phyloP scores from a whole-genome alignment of 1,140 invertebrate species.

The Eumeta japonica region DNA sequence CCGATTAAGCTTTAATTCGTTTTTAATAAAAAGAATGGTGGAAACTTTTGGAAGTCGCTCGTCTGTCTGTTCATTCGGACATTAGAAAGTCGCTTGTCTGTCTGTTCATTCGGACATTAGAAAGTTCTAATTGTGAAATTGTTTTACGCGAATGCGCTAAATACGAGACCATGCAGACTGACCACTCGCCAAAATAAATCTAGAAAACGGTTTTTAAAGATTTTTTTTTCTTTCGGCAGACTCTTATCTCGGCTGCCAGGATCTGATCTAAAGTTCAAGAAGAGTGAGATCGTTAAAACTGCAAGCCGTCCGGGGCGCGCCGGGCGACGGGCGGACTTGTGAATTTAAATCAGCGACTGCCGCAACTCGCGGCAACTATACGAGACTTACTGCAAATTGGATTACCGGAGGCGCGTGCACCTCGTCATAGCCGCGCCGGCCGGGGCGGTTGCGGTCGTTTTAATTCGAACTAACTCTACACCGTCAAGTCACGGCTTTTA shows the following conservation, averaged over 20 bases:
- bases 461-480: background rate
- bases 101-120: too few relatives aligned
- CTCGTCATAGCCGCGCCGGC: constrained; percentile 16
- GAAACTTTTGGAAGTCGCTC: too few relatives aligned
- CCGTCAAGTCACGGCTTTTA: background rate
- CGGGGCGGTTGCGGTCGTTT: too few relatives aligned
- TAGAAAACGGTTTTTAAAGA: constrained; percentile 9
- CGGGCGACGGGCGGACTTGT: constrained; percentile 26
- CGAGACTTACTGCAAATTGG: constrained; percentile 37
- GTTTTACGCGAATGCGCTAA: too few relatives aligned
- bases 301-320: constrained; percentile 17
- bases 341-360: constrained; percentile 50
- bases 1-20: too few relatives aligned
- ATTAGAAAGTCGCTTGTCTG: too few relatives aligned
- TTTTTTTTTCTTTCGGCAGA: background rate
- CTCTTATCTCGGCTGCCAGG: constrained; percentile 20
- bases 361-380: constrained; percentile 27
- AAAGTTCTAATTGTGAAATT: too few relatives aligned
- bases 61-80: too few relatives aligned
- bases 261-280: constrained; percentile 31
- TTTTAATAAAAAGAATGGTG: too few relatives aligned
- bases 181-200: constrained; percentile 12
- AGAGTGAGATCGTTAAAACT: constrained; percentile 34
- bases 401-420: constrained; percentile 21
- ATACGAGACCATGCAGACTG: too few relatives aligned